Base-by-base conservation (phyloP, 2,888 invertebrate species). In the Philopedon plagiatum region DNA sequence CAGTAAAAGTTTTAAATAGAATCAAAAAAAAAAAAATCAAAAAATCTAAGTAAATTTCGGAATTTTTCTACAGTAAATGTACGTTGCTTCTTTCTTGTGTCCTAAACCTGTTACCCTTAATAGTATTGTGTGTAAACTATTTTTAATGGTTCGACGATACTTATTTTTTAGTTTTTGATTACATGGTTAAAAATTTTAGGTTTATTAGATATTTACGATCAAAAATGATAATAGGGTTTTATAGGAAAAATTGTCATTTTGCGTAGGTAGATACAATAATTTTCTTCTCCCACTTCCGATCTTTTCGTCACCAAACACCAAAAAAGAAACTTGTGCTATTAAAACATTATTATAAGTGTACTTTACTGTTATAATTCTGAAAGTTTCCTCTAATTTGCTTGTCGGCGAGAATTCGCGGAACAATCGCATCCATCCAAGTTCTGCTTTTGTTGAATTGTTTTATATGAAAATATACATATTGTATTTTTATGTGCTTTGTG, bases 401-500 rank as follows among this genome's bases (percentile, higher is more conserved):
- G 83, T 85, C 85, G 85, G 85, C 84, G 84, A 84, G 84, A 85
- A 82, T 80, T 82, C 80, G 85, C 84, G 85, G 63, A 63, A 54
- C 63, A 64, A 63, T 46, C 70, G 70, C 62, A 64, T 85, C 82
- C 82, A 83, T 84, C 83, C 83, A 84, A 80, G 77, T 77, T 78
- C 81, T 82, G 83, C 83, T 84, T 83, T 82, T 78, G 81, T 81
- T 79, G 51, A 64, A 65, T 84, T 84, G 83, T 85, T 85, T 85
- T 85, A 84, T 84, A 85, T 84, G 82, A 83, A 84, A 83, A 70
- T 70, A 71, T 72, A 81, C 81, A 83, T 83, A 82, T 81, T 81
- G 84, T 85, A 84, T 84, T 83, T 84, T 84, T 84, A 83, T 84
- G 70, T 84, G 84, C 84, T 84, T 84, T 83, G 83, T 84, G 83